A percentile compares a stretch with the other conserved stretches of the same genome.
These are phyloP conservation scores for Tyria jacobaeae DNA, from an alignment of 2,888 invertebrate genomes.

Conservation along the genomic window DNA sequence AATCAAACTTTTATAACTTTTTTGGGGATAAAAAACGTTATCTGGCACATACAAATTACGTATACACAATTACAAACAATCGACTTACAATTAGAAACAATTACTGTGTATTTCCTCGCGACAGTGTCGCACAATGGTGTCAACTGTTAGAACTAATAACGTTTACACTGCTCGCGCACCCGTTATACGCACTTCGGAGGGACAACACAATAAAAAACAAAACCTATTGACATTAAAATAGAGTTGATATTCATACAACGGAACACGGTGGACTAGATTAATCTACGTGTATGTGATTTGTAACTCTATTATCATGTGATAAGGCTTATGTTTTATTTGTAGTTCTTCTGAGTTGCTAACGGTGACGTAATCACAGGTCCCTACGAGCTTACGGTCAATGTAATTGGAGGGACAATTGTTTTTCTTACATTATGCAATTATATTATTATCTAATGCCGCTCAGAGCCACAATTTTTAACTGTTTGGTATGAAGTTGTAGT, in stretches of 20 bases:
- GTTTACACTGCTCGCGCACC: conserved; percentile 10
- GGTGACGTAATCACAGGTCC: conserved; percentile 15
- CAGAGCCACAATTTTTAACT: background rate
- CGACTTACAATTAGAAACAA: background rate
- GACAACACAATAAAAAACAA: too few relatives aligned
- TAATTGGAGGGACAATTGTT: conserved; percentile 24
- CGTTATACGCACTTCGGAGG: conserved; percentile 7
- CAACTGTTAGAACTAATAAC: conserved; percentile 38
- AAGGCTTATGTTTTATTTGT: too few relatives aligned
- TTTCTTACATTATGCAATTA: conserved; percentile 16
- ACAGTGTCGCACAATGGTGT: conserved; percentile 30
- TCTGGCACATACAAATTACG: too few relatives aligned
- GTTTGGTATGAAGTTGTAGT: background rate
- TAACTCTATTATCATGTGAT: too few relatives aligned
- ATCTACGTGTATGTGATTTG: too few relatives aligned
- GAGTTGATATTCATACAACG: too few relatives aligned
- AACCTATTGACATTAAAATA: too few relatives aligned
- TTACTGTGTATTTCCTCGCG: conserved; percentile 17
- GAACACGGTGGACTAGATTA: too few relatives aligned
- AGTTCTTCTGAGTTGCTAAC: too few relatives aligned
- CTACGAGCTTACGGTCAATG: conserved; percentile 1
- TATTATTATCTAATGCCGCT: background rate
- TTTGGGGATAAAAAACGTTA: too few relatives aligned
- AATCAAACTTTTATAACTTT: too few relatives aligned
- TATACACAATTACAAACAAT: background rate